These are phyloP conservation scores for Perccottus glenii DNA, from an alignment of 2,113 vertebrate species.

Conservation along the genomic window DNA sequence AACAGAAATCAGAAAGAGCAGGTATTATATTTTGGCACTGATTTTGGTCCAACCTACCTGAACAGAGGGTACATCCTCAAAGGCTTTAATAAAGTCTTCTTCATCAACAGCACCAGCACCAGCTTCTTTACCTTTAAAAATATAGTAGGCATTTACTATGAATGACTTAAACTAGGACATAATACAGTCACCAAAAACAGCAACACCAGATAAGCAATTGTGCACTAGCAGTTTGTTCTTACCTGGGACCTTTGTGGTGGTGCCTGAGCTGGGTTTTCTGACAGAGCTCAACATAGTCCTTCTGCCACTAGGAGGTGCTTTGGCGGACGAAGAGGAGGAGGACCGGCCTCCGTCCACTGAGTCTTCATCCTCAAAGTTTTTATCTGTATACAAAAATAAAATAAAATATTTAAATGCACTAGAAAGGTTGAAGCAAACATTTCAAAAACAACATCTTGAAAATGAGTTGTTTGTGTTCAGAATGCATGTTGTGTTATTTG, in stretches of 20 bases:
- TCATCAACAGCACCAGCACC: slow-evolving; percentile 94
- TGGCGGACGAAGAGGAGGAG: slow-evolving; percentile 96
- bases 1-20: too few species aligned
- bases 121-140: slow-evolving; percentile 84
- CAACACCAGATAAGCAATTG: neutral
- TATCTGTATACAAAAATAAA: slow-evolving; percentile 81
- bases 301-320: slow-evolving; percentile 84
- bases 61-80: slow-evolving; percentile 91
- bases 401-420: neutral
- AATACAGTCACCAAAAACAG: neutral
- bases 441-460: too few species aligned
- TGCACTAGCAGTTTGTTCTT: slow-evolving; percentile 31
- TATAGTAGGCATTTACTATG: neutral
- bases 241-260: slow-evolving; percentile 86
- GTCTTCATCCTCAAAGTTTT: slow-evolving; percentile 99
- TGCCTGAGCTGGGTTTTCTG: slow-evolving; percentile 85
- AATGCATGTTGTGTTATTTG: neutral
- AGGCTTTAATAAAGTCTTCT: slow-evolving; percentile 95
- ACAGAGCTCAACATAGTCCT: slow-evolving; percentile 82
- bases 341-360: slow-evolving; percentile 96
- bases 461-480: neutral
- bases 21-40: too few species aligned
- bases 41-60: slow-evolving; percentile 80
- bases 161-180: neutral
- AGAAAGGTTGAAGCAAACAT: too few species aligned